Percentiles rank a stretch among this genome's conserved stretches.
Evolutionary conservation across 92 coral and sea anemone species (phyloP).

Genomic region (Porites cylindrica): DNA sequence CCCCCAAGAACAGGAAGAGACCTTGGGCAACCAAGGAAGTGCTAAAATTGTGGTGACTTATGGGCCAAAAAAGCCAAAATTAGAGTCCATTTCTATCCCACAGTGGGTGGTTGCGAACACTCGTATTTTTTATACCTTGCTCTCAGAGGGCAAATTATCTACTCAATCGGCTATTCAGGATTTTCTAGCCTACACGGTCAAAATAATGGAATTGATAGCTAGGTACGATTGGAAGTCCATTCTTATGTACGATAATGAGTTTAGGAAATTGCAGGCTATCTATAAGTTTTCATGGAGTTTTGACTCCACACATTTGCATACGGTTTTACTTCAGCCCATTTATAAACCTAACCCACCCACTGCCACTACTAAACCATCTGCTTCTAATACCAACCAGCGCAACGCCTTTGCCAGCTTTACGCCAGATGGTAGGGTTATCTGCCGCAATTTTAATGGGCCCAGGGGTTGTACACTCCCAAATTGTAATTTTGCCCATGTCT

Average conservation of each 20-base stretch:
- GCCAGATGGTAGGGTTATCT: slow-evolving; percentile 19
- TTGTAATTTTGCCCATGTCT: too few relatives aligned
- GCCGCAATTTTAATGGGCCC: neutral
- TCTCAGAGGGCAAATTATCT: neutral
- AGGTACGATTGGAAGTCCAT: too few relatives aligned
- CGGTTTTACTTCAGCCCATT: slow-evolving; percentile 31
- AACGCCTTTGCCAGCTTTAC: neutral
- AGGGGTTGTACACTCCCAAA: neutral
- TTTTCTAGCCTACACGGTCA: slow-evolving; percentile 39
- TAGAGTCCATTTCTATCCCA: neutral
- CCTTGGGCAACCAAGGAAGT: too few relatives aligned
- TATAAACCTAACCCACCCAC: slow-evolving; percentile 1
- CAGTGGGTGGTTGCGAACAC: slow-evolving; percentile 1
- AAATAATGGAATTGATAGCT: too few relatives aligned
- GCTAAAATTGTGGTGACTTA: neutral
- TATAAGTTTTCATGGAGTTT: too few relatives aligned
- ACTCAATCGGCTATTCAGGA: slow-evolving; percentile 9
- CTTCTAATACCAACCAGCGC: neutral
- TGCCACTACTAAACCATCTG: neutral
- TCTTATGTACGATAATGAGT: too few relatives aligned
- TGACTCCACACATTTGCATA: slow-evolving; percentile 42
- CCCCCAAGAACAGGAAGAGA: neutral
- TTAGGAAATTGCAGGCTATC: too few relatives aligned
- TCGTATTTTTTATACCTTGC: too few relatives aligned
- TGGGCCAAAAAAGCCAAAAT: slow-evolving; percentile 13